Conservation (phyloP, 2,888 invertebrate species). For the Gandaritis pyraliata region DNA sequence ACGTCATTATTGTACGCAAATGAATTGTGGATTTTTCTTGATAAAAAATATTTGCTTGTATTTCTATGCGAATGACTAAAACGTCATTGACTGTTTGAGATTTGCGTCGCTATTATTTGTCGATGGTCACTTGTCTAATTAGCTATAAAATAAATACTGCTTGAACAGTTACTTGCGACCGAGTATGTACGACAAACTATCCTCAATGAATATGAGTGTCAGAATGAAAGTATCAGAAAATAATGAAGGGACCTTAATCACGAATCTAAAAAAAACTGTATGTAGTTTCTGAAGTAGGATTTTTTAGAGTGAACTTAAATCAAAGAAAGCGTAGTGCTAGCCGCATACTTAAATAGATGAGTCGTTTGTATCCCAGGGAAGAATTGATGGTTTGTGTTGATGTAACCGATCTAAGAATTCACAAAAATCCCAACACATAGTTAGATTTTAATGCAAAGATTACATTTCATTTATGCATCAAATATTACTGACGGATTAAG, state of each 20-base stretch:
- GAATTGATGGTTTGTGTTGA: slow-evolving; percentile 31
- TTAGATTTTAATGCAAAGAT: slow-evolving; percentile 62
- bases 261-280: slow-evolving; percentile 41
- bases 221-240: slow-evolving; percentile 12
- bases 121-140: slow-evolving; percentile 7
- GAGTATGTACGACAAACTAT: slow-evolving; percentile 1
- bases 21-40: too few species aligned
- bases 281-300: slow-evolving; percentile 45
- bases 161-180: slow-evolving; percentile 10
- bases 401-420: slow-evolving; percentile 38
- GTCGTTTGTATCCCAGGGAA: slow-evolving; percentile 26
- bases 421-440: slow-evolving; percentile 51
- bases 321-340: slow-evolving; percentile 56
- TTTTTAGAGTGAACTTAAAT: slow-evolving; percentile 42
- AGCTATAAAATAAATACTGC: too few species aligned
- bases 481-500: too few species aligned
- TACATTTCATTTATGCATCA: slow-evolving; percentile 46
- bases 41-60: too few species aligned
- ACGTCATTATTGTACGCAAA: too few species aligned
- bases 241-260: slow-evolving; percentile 43
- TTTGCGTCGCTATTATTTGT: background rate
- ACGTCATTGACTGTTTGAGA: too few species aligned
- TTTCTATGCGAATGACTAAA: too few species aligned
- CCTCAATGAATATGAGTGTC: background rate
- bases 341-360: slow-evolving; percentile 25